Base-by-base conservation (phyloP, 2,113 vertebrate species). In the Amblyopsis rosae region DNA sequence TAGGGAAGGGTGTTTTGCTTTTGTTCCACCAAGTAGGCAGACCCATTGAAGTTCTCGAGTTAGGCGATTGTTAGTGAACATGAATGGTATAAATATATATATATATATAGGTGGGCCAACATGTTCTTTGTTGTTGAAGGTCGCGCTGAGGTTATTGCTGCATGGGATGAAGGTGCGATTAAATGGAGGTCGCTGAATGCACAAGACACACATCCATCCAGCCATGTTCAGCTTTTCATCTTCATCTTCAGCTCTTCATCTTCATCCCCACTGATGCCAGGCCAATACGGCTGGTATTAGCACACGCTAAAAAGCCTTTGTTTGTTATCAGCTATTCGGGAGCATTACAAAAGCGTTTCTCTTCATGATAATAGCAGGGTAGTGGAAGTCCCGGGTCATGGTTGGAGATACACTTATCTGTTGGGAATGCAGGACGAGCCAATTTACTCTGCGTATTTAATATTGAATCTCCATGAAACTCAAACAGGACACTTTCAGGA, bases 101-200 rank as follows among this genome's bases (percentile, higher is more conserved):
- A 19, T 19, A 26, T 26, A 26, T 26, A 65, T 58, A 82, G 55
- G 73, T 86, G 79, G 83, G 81, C 79, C 73, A 75, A 19, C 64
- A 50, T 55, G 54, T 35, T 78, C 70, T 89, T 85, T 86, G 81
- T 88, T 86, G 83, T 77, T 82, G 68, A 89, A 89, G 85, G 85
- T 86, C 82, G 74, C 32, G 32, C 5, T 60, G 86, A 87, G 84
- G 87, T 88, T 80, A 85, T 62, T 65, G 66, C 45, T 56, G 67
- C 58, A 71, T 46, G 16, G 54, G 70, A 84, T 72, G 66, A 67
- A 79, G 59, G 67, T 77, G 26, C 3, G 26, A 26, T 72, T 60
- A 32, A 55, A 74, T 75, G 62, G 68, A 68, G 55, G 75, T 80
- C 75, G 76, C 57, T 74, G 6, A 77, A 56, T 77, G 53, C 68